Evolutionary conservation across 2,113 vertebrate species (phyloP).

Genomic region (Hipposideros armiger): DNA sequence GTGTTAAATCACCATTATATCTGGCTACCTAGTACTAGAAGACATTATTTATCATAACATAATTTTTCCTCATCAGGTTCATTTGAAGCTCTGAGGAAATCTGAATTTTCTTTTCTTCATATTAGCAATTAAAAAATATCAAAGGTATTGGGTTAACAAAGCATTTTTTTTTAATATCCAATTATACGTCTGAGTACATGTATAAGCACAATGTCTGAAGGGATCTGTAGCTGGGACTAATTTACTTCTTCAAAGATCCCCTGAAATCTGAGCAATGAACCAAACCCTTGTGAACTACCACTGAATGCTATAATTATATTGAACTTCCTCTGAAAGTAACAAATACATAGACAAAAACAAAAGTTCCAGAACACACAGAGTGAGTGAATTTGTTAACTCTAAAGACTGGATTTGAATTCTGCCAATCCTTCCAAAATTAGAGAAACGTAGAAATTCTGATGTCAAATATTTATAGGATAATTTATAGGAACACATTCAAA

Average conservation of each 20-base stretch:
- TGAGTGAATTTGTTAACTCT: background rate
- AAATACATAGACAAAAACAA: background rate
- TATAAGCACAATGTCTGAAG: background rate
- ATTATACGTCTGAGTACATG: background rate
- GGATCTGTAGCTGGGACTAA: background rate
- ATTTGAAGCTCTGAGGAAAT: background rate
- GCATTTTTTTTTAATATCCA: conserved; percentile 12
- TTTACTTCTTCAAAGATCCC: conserved; percentile 13
- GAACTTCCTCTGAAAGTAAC: background rate
- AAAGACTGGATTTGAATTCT: background rate
- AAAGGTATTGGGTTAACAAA: background rate
- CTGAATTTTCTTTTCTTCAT: background rate
- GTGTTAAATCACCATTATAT: background rate
- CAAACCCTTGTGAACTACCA: background rate
- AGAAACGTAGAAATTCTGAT: background rate
- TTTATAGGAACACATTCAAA: background rate
- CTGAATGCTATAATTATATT: background rate
- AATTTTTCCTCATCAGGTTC: background rate
- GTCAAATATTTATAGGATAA: background rate
- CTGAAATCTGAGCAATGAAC: background rate
- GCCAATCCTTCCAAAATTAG: background rate
- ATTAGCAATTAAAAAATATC: background rate
- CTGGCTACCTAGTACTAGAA: background rate
- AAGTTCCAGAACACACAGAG: background rate
- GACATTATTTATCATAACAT: background rate